Conservation (phyloP, 92 coral and sea anemone species). For the Phenganax subtilis region DNA sequence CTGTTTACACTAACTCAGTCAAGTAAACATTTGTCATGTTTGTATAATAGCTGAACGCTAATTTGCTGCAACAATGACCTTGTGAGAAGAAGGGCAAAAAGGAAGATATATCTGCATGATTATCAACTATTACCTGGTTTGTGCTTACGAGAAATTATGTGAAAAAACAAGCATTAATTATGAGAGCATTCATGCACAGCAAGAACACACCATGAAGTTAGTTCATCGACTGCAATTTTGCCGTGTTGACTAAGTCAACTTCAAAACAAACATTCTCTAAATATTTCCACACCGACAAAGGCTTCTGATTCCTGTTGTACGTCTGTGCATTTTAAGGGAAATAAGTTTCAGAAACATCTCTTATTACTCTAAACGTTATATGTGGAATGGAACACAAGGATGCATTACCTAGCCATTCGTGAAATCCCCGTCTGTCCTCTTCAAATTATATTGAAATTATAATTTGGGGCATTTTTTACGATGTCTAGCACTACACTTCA, state of each 20-base stretch:
- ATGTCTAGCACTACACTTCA: too few relatives aligned
- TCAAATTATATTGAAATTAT: too few relatives aligned
- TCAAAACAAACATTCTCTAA: conserved; percentile 31
- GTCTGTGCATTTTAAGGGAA: neutral
- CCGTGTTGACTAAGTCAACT: conserved; percentile 30
- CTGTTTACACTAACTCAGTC: conserved; percentile 29
- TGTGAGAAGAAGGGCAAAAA: conserved; percentile 22
- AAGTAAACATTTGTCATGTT: conserved; percentile 21
- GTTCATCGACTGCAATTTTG: neutral
- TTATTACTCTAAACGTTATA: too few relatives aligned
- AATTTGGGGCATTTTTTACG: too few relatives aligned
- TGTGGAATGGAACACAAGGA: too few relatives aligned
- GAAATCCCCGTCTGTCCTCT: too few relatives aligned
- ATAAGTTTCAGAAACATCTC: neutral
- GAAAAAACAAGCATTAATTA: conserved; percentile 24
- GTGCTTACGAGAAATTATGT: conserved; percentile 24
- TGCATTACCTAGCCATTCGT: too few relatives aligned
- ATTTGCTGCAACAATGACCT: conserved; percentile 23
- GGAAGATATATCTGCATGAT: neutral
- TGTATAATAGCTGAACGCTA: conserved; percentile 14
- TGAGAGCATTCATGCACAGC: neutral
- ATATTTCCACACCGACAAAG: conserved; percentile 32
- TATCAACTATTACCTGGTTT: neutral
- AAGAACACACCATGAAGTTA: neutral
- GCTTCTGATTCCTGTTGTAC: neutral